Evolutionary conservation across 37 sponge, comb jelly and placozoan species (phyloP), one percentile per base, ranked within the genome.

Genomic region (Beroe ovata): DNA sequence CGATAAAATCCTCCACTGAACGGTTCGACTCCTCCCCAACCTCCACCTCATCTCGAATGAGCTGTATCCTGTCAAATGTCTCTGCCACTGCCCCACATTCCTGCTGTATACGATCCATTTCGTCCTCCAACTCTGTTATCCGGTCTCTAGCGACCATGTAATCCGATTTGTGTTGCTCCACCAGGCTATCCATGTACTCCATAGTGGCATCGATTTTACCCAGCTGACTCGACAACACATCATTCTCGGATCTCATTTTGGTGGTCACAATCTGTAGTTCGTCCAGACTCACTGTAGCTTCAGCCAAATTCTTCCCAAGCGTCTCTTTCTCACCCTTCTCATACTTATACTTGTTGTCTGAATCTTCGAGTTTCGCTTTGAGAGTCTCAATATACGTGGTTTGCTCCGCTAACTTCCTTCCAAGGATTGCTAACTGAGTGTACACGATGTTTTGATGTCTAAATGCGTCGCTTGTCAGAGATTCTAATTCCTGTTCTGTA

Each of bases 141-240:
- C 18, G 29, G 6, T 29, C 30, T 1, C 35, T 25, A 1, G 69
- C 25, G 2, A 34, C 69, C 32, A 33, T 11, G 36, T 66, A 66
- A 66, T 66, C 69, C 8, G 69, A 19, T 30, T 66, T 66, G 34
- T 66, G 69, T 66, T 66, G 69, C 36, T 66, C 69, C 33, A 66
- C 69, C 35, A 66, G 35, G 34, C 32, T 66, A 37, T 66, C 69
- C 69, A 66, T 66, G 36, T 33, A 66, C 16, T 66, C 69, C 33
- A 33, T 30, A 26, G 69, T 66, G 8, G 69, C 69, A 66, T 66
- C 69, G 30, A 66, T 33, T 32, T 66, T 37, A 14, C 30, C 69
- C 36, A 66, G 35, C 69, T 66, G 33, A 2, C 1, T 29, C 8
- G 16, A 30, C 8, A 26, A 16, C 16, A 11, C 14, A 1, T 66